Conservation (phyloP, 2,113 vertebrate genomes). For the Cepphus grylle region DNA sequence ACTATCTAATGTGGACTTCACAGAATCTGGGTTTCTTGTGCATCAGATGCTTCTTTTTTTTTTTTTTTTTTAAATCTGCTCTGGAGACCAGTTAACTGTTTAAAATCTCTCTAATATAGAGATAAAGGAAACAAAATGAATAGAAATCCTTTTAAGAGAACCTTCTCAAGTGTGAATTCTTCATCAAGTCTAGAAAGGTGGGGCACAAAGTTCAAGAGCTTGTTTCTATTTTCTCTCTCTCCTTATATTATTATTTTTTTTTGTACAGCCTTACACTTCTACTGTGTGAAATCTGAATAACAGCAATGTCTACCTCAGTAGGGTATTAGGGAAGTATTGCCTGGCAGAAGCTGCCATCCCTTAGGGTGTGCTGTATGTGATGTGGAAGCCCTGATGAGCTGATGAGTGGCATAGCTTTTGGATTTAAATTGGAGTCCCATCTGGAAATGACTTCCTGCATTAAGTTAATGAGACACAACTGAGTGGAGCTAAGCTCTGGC, state of each 20-base stretch:
- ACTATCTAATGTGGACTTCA: background rate
- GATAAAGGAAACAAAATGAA: background rate
- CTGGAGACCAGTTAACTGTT: background rate
- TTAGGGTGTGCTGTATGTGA: background rate
- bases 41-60: background rate
- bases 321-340: background rate
- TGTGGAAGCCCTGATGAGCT: background rate
- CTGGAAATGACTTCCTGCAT: slow-evolving; percentile 33
- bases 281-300: background rate
- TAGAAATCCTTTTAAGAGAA: background rate
- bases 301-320: background rate
- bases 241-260: no score
- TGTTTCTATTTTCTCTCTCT: fast-evolving
- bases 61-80: background rate
- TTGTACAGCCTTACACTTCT: background rate
- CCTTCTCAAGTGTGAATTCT: background rate
- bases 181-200: background rate
- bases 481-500: slow-evolving; percentile 4
- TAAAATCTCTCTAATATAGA: background rate
- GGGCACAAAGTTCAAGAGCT: background rate
- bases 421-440: slow-evolving; percentile 24
- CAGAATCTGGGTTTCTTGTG: background rate
- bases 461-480: slow-evolving; percentile 28
- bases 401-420: background rate
- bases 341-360: background rate